Evolutionary conservation across 2,888 invertebrate species (phyloP), one percentile per base, ranked within the genome.

Genomic region (Lithophane ornitopus): DNA sequence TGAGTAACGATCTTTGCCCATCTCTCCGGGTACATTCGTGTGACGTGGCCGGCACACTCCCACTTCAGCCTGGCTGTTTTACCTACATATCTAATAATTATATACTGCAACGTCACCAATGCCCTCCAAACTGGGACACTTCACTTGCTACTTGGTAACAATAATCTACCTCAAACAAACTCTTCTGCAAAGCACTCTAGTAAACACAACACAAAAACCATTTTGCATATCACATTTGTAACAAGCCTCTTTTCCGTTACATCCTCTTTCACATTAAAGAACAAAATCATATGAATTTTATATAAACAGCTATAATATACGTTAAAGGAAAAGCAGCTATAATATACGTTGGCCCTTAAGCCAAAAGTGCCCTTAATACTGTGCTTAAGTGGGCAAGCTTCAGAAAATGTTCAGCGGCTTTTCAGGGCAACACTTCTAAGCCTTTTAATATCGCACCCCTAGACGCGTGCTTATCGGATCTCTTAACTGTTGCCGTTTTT

Each of bases 311-410:
- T 90, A 93, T 94, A 94, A 95, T 95, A 95, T 95, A 96, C 94
- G 93, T 90, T 89, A n/a, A n/a, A n/a, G n/a, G n/a, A 94, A 94
- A 93, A 91, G 91, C 91, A 87, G 91, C 92, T 90, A 93, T 94
- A 94, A 95, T 95, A 95, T 95, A 96, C 94, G 93, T 90, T 89
- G 89, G 91, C 92, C 92, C 94, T 94, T 93, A 93, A 92, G 91
- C 90, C 92, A 89, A 92, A 94, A 96, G 96, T 96, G 93, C 96
- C 94, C 96, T 96, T 96, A 96, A 96, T 96, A 95, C 95, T 94
- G 94, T 93, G 95, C 93, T 95, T 93, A 95, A 96, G 96, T 94
- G 95, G 92, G 95, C 95, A 94, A 93, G 95, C 93, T 94, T 93
- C 94, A 92, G 94, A 94, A 78, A 94, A 95, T 93, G 93, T 94